Evolutionary conservation across 2,797 vertebrate species (phyloP).

Genomic region (Chaetodon trifasciatus): DNA sequence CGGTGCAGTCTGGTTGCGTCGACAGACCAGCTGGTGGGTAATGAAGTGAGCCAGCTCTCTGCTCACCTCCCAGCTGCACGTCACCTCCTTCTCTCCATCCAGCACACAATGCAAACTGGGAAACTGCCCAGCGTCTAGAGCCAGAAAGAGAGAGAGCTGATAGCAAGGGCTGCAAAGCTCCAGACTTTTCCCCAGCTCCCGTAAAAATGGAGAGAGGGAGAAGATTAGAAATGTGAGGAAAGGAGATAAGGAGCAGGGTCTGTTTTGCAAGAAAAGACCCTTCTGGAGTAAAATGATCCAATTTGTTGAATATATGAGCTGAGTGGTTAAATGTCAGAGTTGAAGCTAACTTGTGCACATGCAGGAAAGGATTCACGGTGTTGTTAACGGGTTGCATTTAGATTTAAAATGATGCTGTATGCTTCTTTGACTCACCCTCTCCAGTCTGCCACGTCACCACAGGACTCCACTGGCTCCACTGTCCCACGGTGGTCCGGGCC

Average conservation of each 20-base stretch:
- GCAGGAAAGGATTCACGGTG: not conserved
- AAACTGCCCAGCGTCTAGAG: constrained; percentile 47
- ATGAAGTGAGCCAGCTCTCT: constrained; percentile 68
- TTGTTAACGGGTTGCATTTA: too few species aligned
- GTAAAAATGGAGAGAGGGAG: constrained; percentile 23
- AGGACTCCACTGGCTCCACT: constrained; percentile 85
- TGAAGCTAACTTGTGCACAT: not conserved
- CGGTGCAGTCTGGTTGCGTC: constrained; percentile 24
- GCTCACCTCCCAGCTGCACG: constrained; percentile 84
- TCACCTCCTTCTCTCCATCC: constrained; percentile 67
- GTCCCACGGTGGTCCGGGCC: constrained; percentile 53
- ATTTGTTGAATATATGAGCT: not conserved
- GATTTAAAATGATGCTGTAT: not conserved
- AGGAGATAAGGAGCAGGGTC: constrained; percentile 31
- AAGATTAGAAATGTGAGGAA: constrained; percentile 49
- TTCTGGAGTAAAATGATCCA: constrained; percentile 3
- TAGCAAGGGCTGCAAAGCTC: constrained; percentile 34
- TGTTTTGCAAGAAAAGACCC: not conserved
- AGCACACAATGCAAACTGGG: constrained; percentile 81
- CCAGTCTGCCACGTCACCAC: constrained; percentile 73
- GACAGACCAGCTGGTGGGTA: constrained; percentile 78
- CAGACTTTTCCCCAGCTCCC: not conserved
- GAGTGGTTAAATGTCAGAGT: not conserved
- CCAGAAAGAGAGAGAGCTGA: not conserved
- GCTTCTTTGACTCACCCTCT: constrained; percentile 58